phyloP scores from a whole-genome alignment of 1,140 invertebrate genomes.

The Pseudachorutes palmiensis region DNA sequence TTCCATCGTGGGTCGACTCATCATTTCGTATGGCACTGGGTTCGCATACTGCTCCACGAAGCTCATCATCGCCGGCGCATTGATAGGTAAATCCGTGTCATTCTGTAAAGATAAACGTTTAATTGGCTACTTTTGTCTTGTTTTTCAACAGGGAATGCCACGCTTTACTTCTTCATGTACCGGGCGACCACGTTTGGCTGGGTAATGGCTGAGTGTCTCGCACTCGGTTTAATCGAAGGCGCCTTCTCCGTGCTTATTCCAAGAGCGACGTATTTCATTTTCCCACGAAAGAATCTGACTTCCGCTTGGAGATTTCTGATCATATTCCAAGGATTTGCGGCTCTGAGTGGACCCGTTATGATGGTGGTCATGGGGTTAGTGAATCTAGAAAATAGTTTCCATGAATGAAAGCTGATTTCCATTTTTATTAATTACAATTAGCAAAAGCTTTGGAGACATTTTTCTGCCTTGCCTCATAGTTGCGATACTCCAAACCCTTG shows the following conservation, averaged over 20 bases:
- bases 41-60: neutral
- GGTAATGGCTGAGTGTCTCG: neutral
- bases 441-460: neutral
- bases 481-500: neutral
- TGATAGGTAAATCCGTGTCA: neutral
- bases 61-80: neutral
- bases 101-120: neutral
- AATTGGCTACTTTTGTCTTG: neutral
- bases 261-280: neutral
- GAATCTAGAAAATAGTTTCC: neutral
- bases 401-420: neutral
- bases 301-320: neutral
- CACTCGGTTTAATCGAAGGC: neutral
- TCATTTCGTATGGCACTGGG: neutral
- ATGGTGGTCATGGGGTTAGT: neutral
- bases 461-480: neutral
- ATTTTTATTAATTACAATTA: slow-evolving; percentile 2
- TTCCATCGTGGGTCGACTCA: neutral
- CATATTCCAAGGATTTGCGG: neutral
- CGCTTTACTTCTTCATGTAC: neutral
- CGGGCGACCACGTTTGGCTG: neutral
- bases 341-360: neutral
- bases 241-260: neutral
- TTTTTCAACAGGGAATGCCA: neutral
- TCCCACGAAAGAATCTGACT: neutral